phyloP scores from a whole-genome alignment of 2,797 vertebrate genomes.

The Propithecus deckenii region DNA sequence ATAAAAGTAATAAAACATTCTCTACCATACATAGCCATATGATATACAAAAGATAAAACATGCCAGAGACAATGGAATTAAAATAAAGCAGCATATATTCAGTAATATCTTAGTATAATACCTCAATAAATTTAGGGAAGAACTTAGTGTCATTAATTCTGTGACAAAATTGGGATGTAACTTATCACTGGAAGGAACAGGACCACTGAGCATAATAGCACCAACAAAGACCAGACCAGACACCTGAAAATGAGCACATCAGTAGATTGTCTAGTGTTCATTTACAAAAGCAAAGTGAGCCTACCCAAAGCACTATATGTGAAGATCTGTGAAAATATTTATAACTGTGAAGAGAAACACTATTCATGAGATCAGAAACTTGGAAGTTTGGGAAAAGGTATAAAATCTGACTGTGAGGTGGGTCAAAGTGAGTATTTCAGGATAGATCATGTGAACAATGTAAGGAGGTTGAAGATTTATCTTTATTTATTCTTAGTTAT shows the following conservation, averaged over 20 bases:
- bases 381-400: background rate
- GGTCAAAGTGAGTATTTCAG: background rate
- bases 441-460: background rate
- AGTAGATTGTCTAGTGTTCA: background rate
- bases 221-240: background rate
- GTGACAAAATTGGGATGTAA: background rate
- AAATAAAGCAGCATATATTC: constrained; percentile 10
- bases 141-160: background rate
- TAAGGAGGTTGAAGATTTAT: background rate
- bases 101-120: background rate
- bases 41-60: background rate
- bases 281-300: constrained; percentile 52
- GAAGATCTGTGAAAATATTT: background rate
- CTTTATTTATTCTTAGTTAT: constrained; percentile 13
- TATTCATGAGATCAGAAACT: background rate
- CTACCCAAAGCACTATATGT: background rate
- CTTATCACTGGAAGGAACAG: background rate
- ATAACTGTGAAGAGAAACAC: background rate
- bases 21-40: background rate
- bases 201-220: background rate
- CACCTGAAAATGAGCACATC: background rate
- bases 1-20: constrained; percentile 41
- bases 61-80: constrained; percentile 5
- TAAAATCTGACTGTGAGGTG: background rate
- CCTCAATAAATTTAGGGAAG: background rate